Percentiles rank a stretch among this genome's conserved stretches.
phyloP scores from a whole-genome alignment of 2,113 vertebrate genomes.

The Equus przewalskii region DNA sequence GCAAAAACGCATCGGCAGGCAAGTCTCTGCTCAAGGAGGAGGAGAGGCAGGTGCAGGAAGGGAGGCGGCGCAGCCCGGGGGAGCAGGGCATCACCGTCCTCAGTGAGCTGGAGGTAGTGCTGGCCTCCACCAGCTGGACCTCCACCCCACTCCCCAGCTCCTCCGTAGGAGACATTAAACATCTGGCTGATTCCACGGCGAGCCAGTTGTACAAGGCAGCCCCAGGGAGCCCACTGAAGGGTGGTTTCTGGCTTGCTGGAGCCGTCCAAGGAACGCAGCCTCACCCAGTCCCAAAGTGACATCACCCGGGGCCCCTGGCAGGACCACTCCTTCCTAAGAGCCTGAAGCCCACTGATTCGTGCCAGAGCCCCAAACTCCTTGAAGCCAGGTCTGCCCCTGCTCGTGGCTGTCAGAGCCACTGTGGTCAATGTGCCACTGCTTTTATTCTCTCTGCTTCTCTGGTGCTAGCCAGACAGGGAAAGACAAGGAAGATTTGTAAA shows the following conservation, averaged over 20 bases:
- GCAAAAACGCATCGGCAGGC: background rate
- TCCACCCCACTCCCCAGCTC: background rate
- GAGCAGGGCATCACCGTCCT: background rate
- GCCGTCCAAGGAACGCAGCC: background rate
- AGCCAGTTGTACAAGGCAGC: background rate
- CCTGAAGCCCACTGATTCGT: background rate
- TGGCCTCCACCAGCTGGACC: background rate
- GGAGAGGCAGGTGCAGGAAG: background rate
- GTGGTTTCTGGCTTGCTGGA: background rate
- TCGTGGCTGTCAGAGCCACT: background rate
- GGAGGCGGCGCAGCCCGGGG: fast-evolving
- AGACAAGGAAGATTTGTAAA: background rate
- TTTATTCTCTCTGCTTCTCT: background rate
- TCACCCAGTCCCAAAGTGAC: constrained; percentile 44
- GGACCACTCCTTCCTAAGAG: background rate
- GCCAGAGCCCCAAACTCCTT: background rate
- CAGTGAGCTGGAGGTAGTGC: background rate
- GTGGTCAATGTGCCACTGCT: background rate
- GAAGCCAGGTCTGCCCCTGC: background rate
- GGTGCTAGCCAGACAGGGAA: background rate
- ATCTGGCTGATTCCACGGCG: background rate
- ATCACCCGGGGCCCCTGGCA: background rate
- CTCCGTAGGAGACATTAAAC: background rate
- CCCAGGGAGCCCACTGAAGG: background rate
- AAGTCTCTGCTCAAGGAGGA: background rate